Evolutionary conservation across 2,113 vertebrate genomes (phyloP), one percentile per base, ranked within the genome.

Genomic region (Anolis carolinensis): DNA sequence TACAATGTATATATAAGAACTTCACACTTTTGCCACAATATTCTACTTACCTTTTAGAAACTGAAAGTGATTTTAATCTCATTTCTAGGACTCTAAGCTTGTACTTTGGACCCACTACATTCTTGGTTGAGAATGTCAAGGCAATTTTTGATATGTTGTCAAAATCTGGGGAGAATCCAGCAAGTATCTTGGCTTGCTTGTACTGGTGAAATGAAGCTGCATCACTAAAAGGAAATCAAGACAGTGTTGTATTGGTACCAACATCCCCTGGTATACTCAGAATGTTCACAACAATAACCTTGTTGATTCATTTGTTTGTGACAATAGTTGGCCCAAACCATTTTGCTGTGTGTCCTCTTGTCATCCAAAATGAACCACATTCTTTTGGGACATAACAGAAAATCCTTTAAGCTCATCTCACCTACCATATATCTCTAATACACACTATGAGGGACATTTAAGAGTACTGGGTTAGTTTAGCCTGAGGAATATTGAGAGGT

Each of bases 31-130:
- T 39, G 10, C 13, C 20, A 63, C 78, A 68, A 20, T 68, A 52
- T 89, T 2, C 14, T 73, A 77, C 94, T 94, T 83, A 98, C 98
- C 97, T 97, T 75, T 96, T 87, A 0, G 96, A 95, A 8, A 86
- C 80, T 3, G 96, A 97, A 73, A 98, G 93, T 0, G 97, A 97
- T 1, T 95, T 97, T 88, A 98, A 89, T 32, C 92, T 97, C 73
- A 98, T 95, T 14, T 94, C 88, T 70, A 98, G 94, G 67, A 98
- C 93, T 6, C 96, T 93, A 88, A 98, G 96, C 79, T 98, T 98
- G 93, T 97, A 95, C 6, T 96, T 96, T 5, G 97, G 97, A 1
- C 97, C 97, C 78, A 98, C 95, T 82, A 97, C 87, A 48, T 96
- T 96, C 67, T 96, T 96, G 0, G 97, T 98, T 89, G 91, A 95